Conservation (phyloP, 2,797 vertebrate species). For the Podarcis siculus region DNA sequence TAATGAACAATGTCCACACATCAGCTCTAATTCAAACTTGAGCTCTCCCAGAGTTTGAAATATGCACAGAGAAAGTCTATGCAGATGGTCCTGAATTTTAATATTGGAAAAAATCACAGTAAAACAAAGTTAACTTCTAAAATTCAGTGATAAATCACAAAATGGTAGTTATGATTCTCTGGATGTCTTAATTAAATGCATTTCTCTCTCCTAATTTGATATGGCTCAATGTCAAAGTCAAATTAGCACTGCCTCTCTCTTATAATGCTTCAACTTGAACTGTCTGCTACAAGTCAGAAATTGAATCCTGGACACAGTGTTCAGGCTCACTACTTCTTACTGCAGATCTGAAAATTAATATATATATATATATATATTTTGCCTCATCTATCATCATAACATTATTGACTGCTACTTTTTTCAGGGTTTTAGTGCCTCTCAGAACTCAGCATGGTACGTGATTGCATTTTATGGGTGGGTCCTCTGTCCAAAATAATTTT, state of each 20-base stretch:
- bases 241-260: constrained; percentile 49
- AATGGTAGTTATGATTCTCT: constrained; percentile 64
- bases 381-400: neutral
- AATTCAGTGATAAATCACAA: constrained; percentile 73
- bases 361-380: constrained; percentile 8
- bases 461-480: neutral
- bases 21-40: constrained; percentile 76
- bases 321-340: constrained; percentile 36
- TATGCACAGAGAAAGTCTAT: constrained; percentile 71
- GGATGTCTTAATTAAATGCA: constrained; percentile 72
- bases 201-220: constrained; percentile 68
- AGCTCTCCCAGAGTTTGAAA: constrained; percentile 74
- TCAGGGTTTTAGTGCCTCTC: neutral
- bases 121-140: constrained; percentile 76
- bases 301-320: constrained; percentile 27
- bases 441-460: neutral
- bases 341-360: constrained; percentile 14
- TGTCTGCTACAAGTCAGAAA: constrained; percentile 40
- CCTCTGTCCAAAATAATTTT: neutral
- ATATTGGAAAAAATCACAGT: constrained; percentile 67
- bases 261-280: constrained; percentile 34
- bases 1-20: constrained; percentile 75
- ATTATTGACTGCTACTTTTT: constrained; percentile 30
- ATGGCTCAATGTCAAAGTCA: constrained; percentile 65
- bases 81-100: constrained; percentile 75